Conservation (phyloP, 2,797 vertebrate species). For the Bovichtus variegatus region DNA sequence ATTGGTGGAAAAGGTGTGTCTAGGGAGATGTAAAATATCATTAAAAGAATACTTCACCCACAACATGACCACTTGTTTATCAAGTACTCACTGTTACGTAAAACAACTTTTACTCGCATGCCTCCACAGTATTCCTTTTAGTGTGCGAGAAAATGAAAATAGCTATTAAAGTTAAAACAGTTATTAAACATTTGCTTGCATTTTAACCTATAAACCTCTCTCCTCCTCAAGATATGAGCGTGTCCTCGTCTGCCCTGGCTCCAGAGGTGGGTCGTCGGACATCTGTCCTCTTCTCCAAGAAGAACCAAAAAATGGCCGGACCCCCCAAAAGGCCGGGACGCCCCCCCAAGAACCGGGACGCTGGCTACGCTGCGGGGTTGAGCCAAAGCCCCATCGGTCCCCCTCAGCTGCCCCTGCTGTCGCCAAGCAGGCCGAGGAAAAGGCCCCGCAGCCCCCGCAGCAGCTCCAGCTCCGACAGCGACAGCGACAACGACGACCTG, state of each 20-base stretch:
- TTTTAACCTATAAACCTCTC: slow-evolving; percentile 5
- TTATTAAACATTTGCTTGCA: background rate
- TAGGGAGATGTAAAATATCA: background rate
- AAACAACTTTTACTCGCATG: too few relatives aligned
- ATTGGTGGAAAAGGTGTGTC: slow-evolving; percentile 92
- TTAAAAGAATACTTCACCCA: too few relatives aligned
- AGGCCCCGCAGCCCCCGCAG: slow-evolving; percentile 93
- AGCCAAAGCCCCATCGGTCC: slow-evolving; percentile 94
- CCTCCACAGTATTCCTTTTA: too few relatives aligned
- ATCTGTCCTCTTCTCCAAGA: slow-evolving; percentile 98
- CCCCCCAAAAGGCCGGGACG: slow-evolving; percentile 97
- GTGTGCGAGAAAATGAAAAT: background rate
- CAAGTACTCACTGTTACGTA: too few relatives aligned
- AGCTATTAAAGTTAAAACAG: background rate
- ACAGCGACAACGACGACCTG: slow-evolving; percentile 93
- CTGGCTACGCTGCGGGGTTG: slow-evolving; percentile 86
- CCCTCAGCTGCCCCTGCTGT: slow-evolving; percentile 93
- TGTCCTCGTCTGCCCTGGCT: slow-evolving; percentile 92
- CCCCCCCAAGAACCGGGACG: slow-evolving; percentile 96
- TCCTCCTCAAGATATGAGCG: slow-evolving; percentile 86
- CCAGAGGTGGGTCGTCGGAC: slow-evolving; percentile 98
- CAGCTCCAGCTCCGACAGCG: slow-evolving; percentile 96
- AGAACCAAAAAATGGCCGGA: slow-evolving; percentile 95
- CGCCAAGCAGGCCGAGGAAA: slow-evolving; percentile 90
- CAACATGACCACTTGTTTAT: too few relatives aligned